These are phyloP conservation scores for Drosophila gaucha DNA, from an alignment of 2,888 invertebrate genomes.

Conservation along the genomic window DNA sequence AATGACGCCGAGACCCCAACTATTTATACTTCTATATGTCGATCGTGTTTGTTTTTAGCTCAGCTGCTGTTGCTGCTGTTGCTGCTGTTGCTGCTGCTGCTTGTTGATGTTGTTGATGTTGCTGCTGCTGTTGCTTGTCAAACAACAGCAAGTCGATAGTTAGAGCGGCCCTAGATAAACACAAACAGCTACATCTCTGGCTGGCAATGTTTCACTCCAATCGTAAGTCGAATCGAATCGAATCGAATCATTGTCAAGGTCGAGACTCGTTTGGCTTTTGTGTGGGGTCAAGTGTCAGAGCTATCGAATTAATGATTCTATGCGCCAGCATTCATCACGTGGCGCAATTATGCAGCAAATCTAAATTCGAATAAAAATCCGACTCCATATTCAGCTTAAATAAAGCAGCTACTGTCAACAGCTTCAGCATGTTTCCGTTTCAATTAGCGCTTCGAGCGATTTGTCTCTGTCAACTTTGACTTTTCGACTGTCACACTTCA, in stretches of 20 bases:
- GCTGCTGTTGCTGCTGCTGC: constrained; percentile 21
- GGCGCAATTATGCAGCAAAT: constrained; percentile 40
- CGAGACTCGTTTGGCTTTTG: constrained; percentile 60
- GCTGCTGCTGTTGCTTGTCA: constrained; percentile 32
- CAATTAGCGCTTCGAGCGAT: constrained; percentile 45
- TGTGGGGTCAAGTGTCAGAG: constrained; percentile 78
- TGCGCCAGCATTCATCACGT: constrained; percentile 22
- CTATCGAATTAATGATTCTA: constrained; percentile 66
- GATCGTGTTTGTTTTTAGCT: constrained; percentile 58
- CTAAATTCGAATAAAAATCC: constrained; percentile 9
- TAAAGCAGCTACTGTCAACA: constrained; percentile 40
- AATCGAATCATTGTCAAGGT: constrained; percentile 71
- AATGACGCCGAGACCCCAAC: constrained; percentile 52
- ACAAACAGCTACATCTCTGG: constrained; percentile 35
- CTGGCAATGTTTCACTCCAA: constrained; percentile 42
- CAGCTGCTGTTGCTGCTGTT: constrained; percentile 31
- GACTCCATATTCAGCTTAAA: constrained; percentile 7
- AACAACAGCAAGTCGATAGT: constrained; percentile 42
- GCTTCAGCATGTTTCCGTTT: constrained; percentile 62
- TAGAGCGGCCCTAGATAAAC: constrained; percentile 75
- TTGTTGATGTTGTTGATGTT: constrained; percentile 27
- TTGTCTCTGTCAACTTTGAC: constrained; percentile 67
- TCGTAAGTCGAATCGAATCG: constrained; percentile 38
- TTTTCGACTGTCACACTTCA: constrained; percentile 30
- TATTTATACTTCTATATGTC: constrained; percentile 74